Evolutionary conservation across 2,797 vertebrate species (phyloP).

Genomic region (Percopsis omiscomaycus): DNA sequence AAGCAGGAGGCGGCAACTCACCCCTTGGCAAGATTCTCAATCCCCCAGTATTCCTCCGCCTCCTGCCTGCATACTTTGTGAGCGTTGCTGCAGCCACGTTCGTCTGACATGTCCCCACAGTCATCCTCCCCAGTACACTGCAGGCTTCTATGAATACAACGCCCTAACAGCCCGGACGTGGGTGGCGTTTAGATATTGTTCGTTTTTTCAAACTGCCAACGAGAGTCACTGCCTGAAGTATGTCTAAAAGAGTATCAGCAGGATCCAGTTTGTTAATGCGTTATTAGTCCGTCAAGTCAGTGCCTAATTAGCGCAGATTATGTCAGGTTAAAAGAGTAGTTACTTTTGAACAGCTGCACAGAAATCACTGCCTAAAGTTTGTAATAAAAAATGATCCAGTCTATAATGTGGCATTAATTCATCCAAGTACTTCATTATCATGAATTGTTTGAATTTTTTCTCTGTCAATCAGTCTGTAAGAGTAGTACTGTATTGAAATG

Average conservation of each 20-base stretch:
- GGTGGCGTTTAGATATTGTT: not conserved
- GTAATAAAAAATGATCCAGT: too few species aligned
- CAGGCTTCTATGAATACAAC: slow-evolving; percentile 84
- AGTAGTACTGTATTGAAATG: too few species aligned
- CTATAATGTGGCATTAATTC: too few species aligned
- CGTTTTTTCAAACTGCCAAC: not conserved
- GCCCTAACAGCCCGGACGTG: slow-evolving; percentile 70
- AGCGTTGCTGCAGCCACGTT: slow-evolving; percentile 79
- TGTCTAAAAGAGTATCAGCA: not conserved
- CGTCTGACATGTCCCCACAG: slow-evolving; percentile 92
- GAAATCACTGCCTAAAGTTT: too few species aligned
- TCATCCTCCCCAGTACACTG: slow-evolving; percentile 92
- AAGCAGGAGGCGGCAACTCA: slow-evolving; percentile 57
- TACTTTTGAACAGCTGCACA: too few species aligned
- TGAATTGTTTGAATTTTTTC: too few species aligned
- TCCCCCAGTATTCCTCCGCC: slow-evolving; percentile 87
- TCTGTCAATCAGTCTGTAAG: too few species aligned
- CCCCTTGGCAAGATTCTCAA: slow-evolving; percentile 90
- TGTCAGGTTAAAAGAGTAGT: too few species aligned
- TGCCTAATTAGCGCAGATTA: not conserved
- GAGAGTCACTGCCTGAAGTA: not conserved
- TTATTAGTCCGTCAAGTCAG: not conserved
- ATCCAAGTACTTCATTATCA: too few species aligned
- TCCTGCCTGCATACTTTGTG: slow-evolving; percentile 78
- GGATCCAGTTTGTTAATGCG: not conserved